phyloP scores from a whole-genome alignment of 2,888 invertebrate species.

The Noctua janthina region DNA sequence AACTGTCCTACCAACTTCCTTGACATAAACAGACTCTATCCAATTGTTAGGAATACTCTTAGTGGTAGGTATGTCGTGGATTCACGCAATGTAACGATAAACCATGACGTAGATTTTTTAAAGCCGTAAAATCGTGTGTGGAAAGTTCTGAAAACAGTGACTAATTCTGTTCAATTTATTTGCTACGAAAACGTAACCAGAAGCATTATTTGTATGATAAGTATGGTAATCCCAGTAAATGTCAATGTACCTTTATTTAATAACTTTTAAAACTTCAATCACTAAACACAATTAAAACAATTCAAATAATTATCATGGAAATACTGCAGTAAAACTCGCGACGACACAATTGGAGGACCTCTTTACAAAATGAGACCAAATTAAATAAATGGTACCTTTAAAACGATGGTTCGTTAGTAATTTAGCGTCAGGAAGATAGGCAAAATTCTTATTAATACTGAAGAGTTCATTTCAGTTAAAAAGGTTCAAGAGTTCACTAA shows the following conservation, averaged over 20 bases:
- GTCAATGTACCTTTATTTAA: neutral
- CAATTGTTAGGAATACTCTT: neutral
- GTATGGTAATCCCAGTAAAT: neutral
- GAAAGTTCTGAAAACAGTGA: neutral
- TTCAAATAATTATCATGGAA: slow-evolving; percentile 35
- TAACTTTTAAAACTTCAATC: neutral
- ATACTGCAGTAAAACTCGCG: slow-evolving; percentile 37
- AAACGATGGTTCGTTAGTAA: slow-evolving; percentile 24
- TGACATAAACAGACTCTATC: neutral
- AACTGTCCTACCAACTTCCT: neutral
- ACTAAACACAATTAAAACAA: slow-evolving; percentile 7
- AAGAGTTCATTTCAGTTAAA: slow-evolving; percentile 12
- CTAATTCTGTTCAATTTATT: neutral
- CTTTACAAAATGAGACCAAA: slow-evolving; percentile 41
- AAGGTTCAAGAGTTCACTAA: slow-evolving; percentile 4
- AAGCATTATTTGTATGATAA: neutral
- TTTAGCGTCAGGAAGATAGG: neutral
- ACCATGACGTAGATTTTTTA: neutral
- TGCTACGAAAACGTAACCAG: neutral
- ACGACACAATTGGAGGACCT: slow-evolving; percentile 38
- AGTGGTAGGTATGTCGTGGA: neutral
- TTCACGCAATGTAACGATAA: neutral
- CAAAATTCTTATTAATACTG: slow-evolving; percentile 4
- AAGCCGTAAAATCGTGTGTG: neutral
- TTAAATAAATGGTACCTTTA: slow-evolving; percentile 41